Base-by-base conservation (phyloP, 2,888 invertebrate species). In the Synanthedon myopaeformis region DNA sequence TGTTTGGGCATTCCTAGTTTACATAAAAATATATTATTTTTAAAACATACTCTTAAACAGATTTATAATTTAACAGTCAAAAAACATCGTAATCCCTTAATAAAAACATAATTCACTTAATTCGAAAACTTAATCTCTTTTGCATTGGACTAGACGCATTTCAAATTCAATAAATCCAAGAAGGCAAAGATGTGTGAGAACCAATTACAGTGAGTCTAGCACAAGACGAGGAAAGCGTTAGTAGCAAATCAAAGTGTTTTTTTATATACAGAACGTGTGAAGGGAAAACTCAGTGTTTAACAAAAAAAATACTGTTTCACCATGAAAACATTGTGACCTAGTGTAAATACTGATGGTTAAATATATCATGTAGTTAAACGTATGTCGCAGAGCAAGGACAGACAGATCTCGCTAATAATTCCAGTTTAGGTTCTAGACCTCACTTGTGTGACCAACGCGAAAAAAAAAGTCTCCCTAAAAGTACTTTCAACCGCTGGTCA, bases 131-230 rank as follows among this genome's bases (percentile, higher is more conserved):
- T 83, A 86, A 85, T 85, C 83, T 85, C 85, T 80, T 84, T 85
- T 74, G 78, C 76, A 82, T 81, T 84, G 84, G 87, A 87, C 87
- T 87, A 87, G 87, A 86, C 82, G 83, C 82, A 81, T 83, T 79
- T 74, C 69, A 74, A 35, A 35, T 10, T 65, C 17, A 63, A 78
- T 82, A 80, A 83, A 76, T 84, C 81, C 79, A 81, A 74, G 83
- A 87, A 86, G 86, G 86, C 82, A 83, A 83, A 86, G 82, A 79
- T 74, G 79, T 79, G 79, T 84, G 79, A 80, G 79, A 79, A 80
- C 82, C 82, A 79, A 83, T 82, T 61, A 23, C 1, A 70, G 69
- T 73, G 74, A 70, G 73, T 65, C 67, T 65, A 73, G 69, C 67
- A 67, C 52, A 69, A 73, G 70, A 72, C 65, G 65, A 67, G 70